Conservation (phyloP, 2,113 vertebrate species). For the Macrotis lagotis region DNA sequence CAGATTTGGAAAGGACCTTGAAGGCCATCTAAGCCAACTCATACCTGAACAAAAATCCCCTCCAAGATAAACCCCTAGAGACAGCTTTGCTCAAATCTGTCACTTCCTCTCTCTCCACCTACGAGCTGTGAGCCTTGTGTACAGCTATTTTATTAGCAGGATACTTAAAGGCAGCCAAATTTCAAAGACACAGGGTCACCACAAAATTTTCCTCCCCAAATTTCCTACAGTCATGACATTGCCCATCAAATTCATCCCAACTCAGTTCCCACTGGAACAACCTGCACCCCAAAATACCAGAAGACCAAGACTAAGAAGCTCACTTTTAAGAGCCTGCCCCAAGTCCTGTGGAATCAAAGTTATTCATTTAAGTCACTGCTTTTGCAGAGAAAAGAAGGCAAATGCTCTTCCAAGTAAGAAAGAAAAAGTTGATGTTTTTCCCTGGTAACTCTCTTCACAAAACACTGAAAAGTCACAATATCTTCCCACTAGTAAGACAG, state of each 20-base stretch:
- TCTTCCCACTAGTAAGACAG: neutral
- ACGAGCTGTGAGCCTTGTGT: neutral
- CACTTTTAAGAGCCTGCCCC: constrained; percentile 29
- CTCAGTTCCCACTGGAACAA: constrained; percentile 1
- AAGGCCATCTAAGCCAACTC: neutral
- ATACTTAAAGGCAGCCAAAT: neutral
- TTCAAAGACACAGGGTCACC: neutral
- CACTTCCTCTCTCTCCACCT: neutral
- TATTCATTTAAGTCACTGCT: constrained; percentile 6
- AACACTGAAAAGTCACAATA: constrained; percentile 16
- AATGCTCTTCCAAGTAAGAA: neutral
- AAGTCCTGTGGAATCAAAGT: neutral
- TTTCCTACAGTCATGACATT: neutral
- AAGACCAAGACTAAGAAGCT: neutral
- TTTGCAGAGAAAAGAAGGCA: constrained; percentile 16
- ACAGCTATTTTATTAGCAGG: neutral
- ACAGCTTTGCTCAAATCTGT: neutral
- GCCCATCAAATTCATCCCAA: neutral
- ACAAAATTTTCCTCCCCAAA: neutral
- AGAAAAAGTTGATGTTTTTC: constrained; percentile 2
- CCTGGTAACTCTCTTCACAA: constrained; percentile 4
- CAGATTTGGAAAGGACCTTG: neutral
- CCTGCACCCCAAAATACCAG: neutral
- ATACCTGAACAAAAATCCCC: neutral
- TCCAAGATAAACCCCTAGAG: neutral